Percentiles rank a stretch among this genome's conserved stretches.
Conservation (phyloP, 2,888 invertebrate species). For the Catocala nupta region DNA sequence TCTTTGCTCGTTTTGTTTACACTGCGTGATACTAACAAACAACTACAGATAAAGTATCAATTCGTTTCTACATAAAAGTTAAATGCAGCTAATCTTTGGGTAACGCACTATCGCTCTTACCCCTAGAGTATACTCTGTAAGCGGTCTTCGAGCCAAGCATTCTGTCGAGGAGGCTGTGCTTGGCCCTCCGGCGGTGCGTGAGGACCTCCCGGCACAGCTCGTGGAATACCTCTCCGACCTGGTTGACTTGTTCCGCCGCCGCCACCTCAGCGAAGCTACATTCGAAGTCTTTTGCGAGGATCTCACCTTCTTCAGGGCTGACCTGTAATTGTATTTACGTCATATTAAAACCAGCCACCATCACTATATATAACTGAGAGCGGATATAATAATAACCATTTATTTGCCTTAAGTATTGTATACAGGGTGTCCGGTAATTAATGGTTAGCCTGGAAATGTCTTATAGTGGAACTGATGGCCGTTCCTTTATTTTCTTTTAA, state of each 20-base stretch:
- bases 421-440: too few species aligned
- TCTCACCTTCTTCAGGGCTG: conserved; percentile 95
- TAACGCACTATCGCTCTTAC: conserved; percentile 95
- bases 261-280: conserved; percentile 96
- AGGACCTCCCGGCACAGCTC: conserved; percentile 95
- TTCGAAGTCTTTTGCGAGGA: conserved; percentile 95
- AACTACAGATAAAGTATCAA: too few species aligned
- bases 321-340: conserved; percentile 85
- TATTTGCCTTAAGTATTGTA: too few species aligned
- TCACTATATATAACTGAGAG: too few species aligned
- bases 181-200: conserved; percentile 92
- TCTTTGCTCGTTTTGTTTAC: too few species aligned
- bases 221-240: conserved; percentile 94
- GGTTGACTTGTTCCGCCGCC: conserved; percentile 95
- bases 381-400: too few species aligned
- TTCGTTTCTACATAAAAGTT: conserved; percentile 1
- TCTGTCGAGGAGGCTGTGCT: conserved; percentile 93
- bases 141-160: conserved; percentile 93
- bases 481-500: too few species aligned
- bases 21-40: not conserved
- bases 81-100: conserved; percentile 90
- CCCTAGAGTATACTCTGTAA: conserved; percentile 92
- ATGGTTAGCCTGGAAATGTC: too few species aligned
- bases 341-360: too few species aligned
- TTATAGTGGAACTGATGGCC: too few species aligned